These are phyloP conservation scores for Hipposideros larvatus DNA, from an alignment of 2,797 vertebrate species.

Conservation along the genomic window DNA sequence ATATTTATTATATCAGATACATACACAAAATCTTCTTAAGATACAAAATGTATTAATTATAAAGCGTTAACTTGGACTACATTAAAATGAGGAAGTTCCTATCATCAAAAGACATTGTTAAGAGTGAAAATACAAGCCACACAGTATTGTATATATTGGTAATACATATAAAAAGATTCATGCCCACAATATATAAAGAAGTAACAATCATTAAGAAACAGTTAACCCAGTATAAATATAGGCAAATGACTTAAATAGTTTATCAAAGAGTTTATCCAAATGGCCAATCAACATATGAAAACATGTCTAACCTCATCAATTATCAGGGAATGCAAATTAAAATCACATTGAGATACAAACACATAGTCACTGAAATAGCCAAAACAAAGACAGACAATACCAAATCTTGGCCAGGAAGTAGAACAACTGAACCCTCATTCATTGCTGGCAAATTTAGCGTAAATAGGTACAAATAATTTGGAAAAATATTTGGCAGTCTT, in stretches of 20 bases:
- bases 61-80: not conserved
- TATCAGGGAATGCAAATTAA: not conserved
- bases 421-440: not conserved
- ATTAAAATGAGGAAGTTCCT: constrained; percentile 28
- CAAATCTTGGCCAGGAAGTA: not conserved
- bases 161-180: constrained; percentile 15
- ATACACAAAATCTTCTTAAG: not conserved
- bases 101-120: not conserved
- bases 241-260: constrained; percentile 15
- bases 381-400: not conserved
- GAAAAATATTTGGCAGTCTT: not conserved
- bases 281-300: not conserved
- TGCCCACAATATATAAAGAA: not conserved
- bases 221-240: not conserved
- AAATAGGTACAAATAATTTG: not conserved
- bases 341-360: not conserved
- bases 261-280: not conserved
- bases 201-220: not conserved
- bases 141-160: not conserved
- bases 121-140: not conserved
- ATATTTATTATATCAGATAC: not conserved
- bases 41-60: not conserved
- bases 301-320: not conserved
- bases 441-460: not conserved
- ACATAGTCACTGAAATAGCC: not conserved